These are phyloP conservation scores for Regulus satrapa DNA, from an alignment of 2,113 vertebrate genomes.

Conservation along the genomic window DNA sequence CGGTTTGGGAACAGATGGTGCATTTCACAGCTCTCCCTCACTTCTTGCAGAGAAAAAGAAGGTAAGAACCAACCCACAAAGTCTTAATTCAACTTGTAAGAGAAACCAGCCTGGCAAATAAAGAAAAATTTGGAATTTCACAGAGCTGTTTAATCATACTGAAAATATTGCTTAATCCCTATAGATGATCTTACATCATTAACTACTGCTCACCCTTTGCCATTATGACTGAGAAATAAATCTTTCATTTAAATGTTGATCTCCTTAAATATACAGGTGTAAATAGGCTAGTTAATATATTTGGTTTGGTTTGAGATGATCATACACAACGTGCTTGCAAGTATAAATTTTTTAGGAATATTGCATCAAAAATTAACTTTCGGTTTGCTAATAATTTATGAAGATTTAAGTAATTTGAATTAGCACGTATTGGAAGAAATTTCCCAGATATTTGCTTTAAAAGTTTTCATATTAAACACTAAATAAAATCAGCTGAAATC, in stretches of 20 bases:
- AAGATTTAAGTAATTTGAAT: not conserved
- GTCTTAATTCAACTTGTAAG: slow-evolving; percentile 28
- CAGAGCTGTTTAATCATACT: not conserved
- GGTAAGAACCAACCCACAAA: slow-evolving; percentile 42
- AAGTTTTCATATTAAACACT: not conserved
- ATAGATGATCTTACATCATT: not conserved
- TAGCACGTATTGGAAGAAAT: not conserved
- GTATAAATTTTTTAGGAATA: not conserved
- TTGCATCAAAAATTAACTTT: not conserved
- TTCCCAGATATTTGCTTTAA: not conserved
- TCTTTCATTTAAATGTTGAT: not conserved
- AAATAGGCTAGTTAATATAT: not conserved
- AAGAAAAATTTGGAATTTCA: not conserved
- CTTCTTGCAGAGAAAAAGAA: slow-evolving; percentile 37
- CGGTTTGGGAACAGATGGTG: slow-evolving; percentile 26
- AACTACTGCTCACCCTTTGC: not conserved
- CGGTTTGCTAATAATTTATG: not conserved
- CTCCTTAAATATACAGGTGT: not conserved
- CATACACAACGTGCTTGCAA: not conserved
- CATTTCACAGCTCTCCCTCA: slow-evolving; percentile 47
- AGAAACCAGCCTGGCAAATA: slow-evolving; percentile 8
- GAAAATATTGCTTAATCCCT: not conserved
- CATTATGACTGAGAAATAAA: not conserved
- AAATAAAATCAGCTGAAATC: not conserved
- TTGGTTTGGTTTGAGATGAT: not conserved